Evolutionary conservation across 1,140 invertebrate species (phyloP).

Genomic region (Battus philenor): DNA sequence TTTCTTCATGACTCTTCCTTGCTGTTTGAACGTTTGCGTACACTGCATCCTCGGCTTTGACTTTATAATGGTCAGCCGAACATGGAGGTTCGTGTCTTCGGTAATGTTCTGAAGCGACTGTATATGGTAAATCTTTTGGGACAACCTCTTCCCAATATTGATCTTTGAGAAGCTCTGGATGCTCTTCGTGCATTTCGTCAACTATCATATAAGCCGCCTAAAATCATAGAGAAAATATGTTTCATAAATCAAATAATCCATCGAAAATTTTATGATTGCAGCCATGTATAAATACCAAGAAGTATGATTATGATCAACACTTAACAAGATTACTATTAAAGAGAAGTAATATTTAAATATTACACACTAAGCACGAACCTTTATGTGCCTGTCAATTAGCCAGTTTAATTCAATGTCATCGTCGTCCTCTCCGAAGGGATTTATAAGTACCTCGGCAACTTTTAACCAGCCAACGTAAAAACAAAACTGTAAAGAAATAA

Average conservation of each 20-base stretch:
- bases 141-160: conserved; percentile 95
- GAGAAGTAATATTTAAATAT: no score
- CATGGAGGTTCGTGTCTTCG: conserved; percentile 87
- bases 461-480: conserved; percentile 98
- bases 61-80: conserved; percentile 89
- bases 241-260: no score
- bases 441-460: conserved; percentile 93
- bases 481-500: conserved; percentile 85
- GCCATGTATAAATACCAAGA: conserved; percentile 1
- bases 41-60: conserved; percentile 87
- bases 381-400: conserved; percentile 92
- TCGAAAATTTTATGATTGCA: not conserved
- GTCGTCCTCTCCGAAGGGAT: conserved; percentile 96
- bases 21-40: conserved; percentile 83
- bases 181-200: conserved; percentile 93
- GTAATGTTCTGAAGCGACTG: conserved; percentile 89
- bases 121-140: conserved; percentile 91
- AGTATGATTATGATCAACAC: no score
- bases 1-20: conserved; percentile 83
- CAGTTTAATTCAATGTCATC: conserved; percentile 95
- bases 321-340: no score
- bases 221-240: no score
- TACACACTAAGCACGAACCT: conserved; percentile 79
- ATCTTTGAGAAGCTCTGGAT: conserved; percentile 90
- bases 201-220: conserved; percentile 94